Conservation (phyloP, 2,797 vertebrate species). For the Arrhamphus sclerolepis region DNA sequence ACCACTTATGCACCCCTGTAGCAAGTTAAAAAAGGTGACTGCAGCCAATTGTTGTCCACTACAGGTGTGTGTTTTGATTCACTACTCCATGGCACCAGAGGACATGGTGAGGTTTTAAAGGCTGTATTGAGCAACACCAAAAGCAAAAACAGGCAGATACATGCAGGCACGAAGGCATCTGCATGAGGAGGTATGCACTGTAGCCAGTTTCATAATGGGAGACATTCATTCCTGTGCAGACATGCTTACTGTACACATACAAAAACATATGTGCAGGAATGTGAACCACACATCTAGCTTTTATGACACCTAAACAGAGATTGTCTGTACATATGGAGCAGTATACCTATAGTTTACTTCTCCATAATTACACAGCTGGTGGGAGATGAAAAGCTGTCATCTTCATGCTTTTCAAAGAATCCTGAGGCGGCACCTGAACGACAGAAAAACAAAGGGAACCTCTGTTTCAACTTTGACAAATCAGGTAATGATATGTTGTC, state of each 20-base stretch:
- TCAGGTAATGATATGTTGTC: not conserved
- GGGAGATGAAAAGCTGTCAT: conserved; percentile 45
- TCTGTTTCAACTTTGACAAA: not conserved
- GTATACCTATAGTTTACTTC: conserved; percentile 51
- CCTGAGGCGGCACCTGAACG: conserved; percentile 14
- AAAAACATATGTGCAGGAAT: not conserved
- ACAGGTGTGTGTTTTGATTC: conserved; percentile 47
- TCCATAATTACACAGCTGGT: conserved; percentile 63
- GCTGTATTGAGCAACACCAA: conserved; percentile 36
- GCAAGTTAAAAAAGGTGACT: conserved; percentile 34
- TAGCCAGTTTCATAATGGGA: conserved; percentile 29
- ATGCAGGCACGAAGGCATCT: conserved; percentile 34
- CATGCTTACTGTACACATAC: conserved; percentile 20
- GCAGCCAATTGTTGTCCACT: conserved; percentile 32
- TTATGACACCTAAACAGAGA: conserved; percentile 56
- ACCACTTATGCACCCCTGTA: conserved; percentile 21
- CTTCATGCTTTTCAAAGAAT: conserved; percentile 11
- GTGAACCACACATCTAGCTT: conserved; percentile 46
- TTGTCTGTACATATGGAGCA: conserved; percentile 41
- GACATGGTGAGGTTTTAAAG: conserved; percentile 27
- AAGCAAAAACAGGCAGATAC: conserved; percentile 54
- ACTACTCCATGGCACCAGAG: conserved; percentile 7
- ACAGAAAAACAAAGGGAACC: conserved; percentile 36
- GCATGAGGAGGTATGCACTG: conserved; percentile 32
- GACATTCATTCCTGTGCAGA: conserved; percentile 26